Base-by-base conservation (phyloP, 2,113 vertebrate species). In the Rousettus leschenaultii region DNA sequence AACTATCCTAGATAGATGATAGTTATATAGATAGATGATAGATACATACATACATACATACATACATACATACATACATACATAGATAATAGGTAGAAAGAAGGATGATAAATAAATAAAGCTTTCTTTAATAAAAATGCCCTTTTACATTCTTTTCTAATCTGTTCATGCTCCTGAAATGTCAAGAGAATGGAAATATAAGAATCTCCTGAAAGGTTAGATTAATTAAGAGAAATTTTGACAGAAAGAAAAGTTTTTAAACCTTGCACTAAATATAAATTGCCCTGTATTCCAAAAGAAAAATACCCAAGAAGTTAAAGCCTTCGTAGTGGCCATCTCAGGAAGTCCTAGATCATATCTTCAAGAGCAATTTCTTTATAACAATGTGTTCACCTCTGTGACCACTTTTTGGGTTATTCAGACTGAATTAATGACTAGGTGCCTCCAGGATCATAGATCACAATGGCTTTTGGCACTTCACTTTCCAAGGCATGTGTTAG, bases 151-250 rank as follows among this genome's bases (percentile, higher is more conserved):
- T 71, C 45, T 86, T 90, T 74, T 43, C 30, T 87, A 94, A 84
- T 91, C 26, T 33, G 35, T 66, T 91, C 55, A 88, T 65, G 38
- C 35, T 96, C 75, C 51, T 84, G 63, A 94, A 95, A 96, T 79
- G 48, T 63, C 73, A 93, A 12, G 48, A 84, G 33, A 94, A 68
- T 38, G 7, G 40, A 26, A 95, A 87, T 94, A 55, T 61, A 48
- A 78, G 55, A 95, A 85, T 91, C 77, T 82, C 61, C 33, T 91
- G 24, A 94, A 93, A 95, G 38, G 26, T 90, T 93, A 87, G 30
- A 92, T 75, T 94, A 96, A 94, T 92, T 88, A 90, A 90, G 65
- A 43, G 33, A 92, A 88, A 84, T 71, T 77, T 90, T 48, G 93
- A 93, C 30, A 61, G 71, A 91, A 91, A 95, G 33, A 35, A 91